These are phyloP conservation scores for Nowickia ferox DNA, from an alignment of 2,888 invertebrate species.

Conservation along the genomic window DNA sequence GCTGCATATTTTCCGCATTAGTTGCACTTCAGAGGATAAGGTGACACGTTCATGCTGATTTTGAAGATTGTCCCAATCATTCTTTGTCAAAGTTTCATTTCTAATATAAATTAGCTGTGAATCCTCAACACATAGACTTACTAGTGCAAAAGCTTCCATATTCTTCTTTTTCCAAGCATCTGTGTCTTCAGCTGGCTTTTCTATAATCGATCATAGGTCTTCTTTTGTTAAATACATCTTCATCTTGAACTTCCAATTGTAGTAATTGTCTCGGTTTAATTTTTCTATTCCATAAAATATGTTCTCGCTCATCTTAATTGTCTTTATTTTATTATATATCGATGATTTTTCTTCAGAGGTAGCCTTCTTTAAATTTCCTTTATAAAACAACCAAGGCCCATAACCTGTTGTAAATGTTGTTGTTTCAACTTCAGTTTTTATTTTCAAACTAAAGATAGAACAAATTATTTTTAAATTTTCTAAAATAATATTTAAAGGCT, in stretches of 20 bases:
- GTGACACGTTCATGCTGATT: slow-evolving; percentile 15
- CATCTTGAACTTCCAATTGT: slow-evolving; percentile 33
- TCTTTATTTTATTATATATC: not conserved
- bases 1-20: too few species aligned
- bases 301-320: slow-evolving; percentile 1
- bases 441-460: too few species aligned
- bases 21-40: too few species aligned
- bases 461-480: too few species aligned
- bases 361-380: too few species aligned
- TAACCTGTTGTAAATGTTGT: too few species aligned
- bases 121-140: slow-evolving; percentile 43
- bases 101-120: slow-evolving; percentile 38
- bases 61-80: slow-evolving; percentile 18
- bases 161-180: slow-evolving; percentile 13
- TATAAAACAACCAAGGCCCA: too few species aligned
- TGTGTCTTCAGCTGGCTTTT: not conserved
- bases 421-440: too few species aligned
- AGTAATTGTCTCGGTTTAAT: slow-evolving; percentile 10
- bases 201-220: slow-evolving; percentile 15
- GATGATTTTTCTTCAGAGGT: too few species aligned
- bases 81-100: slow-evolving; percentile 31
- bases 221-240: slow-evolving; percentile 35
- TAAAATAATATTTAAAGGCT: too few species aligned
- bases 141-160: slow-evolving; percentile 22
- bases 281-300: slow-evolving; percentile 20